These are phyloP conservation scores for Nematostella vectensis DNA, from an alignment of 92 coral and sea anemone genomes.

Conservation along the genomic window DNA sequence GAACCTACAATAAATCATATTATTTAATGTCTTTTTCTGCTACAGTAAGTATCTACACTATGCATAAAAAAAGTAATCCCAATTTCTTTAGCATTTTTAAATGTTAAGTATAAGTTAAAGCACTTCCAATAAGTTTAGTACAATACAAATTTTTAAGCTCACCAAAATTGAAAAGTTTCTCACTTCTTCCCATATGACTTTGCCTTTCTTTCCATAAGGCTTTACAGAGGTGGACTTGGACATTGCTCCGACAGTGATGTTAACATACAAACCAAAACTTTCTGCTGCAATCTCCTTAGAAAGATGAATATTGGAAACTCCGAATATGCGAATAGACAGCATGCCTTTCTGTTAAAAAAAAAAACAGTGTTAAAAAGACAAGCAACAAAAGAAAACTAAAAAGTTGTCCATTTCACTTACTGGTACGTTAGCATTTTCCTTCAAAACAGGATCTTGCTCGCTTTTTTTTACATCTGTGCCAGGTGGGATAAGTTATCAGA, in stretches of 20 bases:
- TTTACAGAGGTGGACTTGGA: slow-evolving; percentile 77
- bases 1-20: slow-evolving; percentile 37
- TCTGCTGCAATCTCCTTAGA: slow-evolving; percentile 76
- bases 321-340: slow-evolving; percentile 84
- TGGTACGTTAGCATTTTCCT: slow-evolving; percentile 56
- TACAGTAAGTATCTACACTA: not conserved
- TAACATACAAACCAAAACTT: slow-evolving; percentile 68
- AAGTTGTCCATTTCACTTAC: slow-evolving; percentile 26
- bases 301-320: slow-evolving; percentile 72
- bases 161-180: slow-evolving; percentile 69
- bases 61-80: not conserved
- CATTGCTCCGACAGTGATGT: slow-evolving; percentile 59
- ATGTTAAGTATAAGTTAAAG: too few relatives aligned
- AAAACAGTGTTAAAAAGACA: too few relatives aligned
- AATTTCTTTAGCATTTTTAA: too few relatives aligned
- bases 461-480: slow-evolving; percentile 56
- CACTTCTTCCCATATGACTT: slow-evolving; percentile 87
- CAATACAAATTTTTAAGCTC: slow-evolving; percentile 45
- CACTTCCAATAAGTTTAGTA: slow-evolving; percentile 51
- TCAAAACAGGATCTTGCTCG: slow-evolving; percentile 55
- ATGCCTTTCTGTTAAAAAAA: slow-evolving; percentile 52
- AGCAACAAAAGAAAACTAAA: not conserved
- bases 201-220: slow-evolving; percentile 71
- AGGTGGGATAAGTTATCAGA: too few relatives aligned
- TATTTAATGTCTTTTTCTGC: not conserved